Conservation (phyloP, 2,797 vertebrate genomes). For the Huso huso region DNA sequence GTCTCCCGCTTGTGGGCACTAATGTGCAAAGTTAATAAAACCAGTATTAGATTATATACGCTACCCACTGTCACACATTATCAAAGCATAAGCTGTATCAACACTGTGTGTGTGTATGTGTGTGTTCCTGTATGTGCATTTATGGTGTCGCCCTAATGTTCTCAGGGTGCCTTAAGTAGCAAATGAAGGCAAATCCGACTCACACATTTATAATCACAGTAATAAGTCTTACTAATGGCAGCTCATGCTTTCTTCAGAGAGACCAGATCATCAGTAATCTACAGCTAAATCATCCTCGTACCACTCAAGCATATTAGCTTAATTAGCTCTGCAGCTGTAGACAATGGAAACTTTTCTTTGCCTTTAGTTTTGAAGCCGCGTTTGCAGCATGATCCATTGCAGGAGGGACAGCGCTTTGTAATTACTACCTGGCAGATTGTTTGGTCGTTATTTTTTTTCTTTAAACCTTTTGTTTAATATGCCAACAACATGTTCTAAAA, state of each 20-base stretch:
- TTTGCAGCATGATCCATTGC: slow-evolving; percentile 13
- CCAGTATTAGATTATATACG: no score
- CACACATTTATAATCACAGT: neutral
- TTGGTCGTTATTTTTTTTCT: slow-evolving; percentile 8
- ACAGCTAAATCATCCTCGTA: slow-evolving; percentile 11
- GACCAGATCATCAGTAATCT: slow-evolving; percentile 17
- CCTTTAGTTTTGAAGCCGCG: slow-evolving; percentile 9
- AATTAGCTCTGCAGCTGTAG: slow-evolving; percentile 31
- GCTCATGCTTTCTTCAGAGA: neutral
- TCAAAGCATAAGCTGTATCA: neutral
- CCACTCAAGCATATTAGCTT: slow-evolving; percentile 32
- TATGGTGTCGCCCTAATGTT: neutral
- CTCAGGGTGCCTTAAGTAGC: neutral
- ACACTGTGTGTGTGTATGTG: neutral
- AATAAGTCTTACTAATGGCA: slow-evolving; percentile 13
- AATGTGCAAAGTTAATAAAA: no score
- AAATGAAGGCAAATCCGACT: neutral
- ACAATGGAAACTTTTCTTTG: slow-evolving; percentile 10
- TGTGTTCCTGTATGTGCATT: slow-evolving; percentile 7
- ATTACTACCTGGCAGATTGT: slow-evolving; percentile 20
- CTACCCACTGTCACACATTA: no score
- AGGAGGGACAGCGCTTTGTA: slow-evolving; percentile 12
- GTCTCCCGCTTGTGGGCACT: no score
- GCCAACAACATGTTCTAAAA: neutral
- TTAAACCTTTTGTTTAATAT: neutral